Conservation (phyloP, 2,888 invertebrate genomes). For the Scaeva pyrastri region DNA sequence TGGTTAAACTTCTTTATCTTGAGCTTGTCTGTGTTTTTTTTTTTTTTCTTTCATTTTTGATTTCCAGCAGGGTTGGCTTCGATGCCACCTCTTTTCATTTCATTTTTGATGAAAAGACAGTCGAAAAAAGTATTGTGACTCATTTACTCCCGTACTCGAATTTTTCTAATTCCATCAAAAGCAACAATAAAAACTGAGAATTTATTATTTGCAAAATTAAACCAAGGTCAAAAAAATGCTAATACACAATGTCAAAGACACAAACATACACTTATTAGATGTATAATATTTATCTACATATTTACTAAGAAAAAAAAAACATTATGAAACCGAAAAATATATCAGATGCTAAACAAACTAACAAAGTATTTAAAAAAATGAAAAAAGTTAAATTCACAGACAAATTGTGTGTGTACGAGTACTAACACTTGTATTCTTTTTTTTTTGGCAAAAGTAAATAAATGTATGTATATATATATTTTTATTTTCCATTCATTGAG, state of each 20-base stretch:
- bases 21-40: not conserved
- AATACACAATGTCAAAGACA: slow-evolving; percentile 16
- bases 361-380: not conserved
- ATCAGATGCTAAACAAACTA: slow-evolving; percentile 14
- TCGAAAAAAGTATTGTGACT: slow-evolving; percentile 2
- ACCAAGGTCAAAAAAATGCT: slow-evolving; percentile 23
- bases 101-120: not conserved
- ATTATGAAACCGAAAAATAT: slow-evolving; percentile 23
- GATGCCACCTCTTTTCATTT: not conserved
- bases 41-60: not conserved
- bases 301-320: not conserved
- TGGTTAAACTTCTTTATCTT: not conserved
- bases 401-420: not conserved
- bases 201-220: slow-evolving; percentile 7
- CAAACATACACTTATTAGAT: not conserved
- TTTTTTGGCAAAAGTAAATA: not conserved
- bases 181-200: not conserved
- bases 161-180: not conserved
- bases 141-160: not conserved
- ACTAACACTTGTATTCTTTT: not conserved
- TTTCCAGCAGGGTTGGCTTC: not conserved
- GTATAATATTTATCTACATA: slow-evolving; percentile 1
- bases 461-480: not conserved
- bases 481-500: slow-evolving; percentile 36
- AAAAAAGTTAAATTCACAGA: slow-evolving; percentile 1